Base-by-base conservation (phyloP, 2,888 invertebrate genomes). In the Trisateles emortualis region DNA sequence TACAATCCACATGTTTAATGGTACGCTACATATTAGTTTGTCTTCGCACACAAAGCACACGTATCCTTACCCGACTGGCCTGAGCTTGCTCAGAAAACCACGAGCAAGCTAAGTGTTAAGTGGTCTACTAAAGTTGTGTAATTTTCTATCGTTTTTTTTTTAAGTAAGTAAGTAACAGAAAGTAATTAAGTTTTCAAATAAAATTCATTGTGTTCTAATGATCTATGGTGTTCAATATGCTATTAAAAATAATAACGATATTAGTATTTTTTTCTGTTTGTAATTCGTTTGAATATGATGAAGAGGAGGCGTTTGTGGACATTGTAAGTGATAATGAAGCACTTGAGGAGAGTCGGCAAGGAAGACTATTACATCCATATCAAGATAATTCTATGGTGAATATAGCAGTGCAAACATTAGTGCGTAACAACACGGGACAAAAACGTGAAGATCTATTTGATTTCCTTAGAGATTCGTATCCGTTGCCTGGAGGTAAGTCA, bases 401-500 rank as follows among this genome's bases (percentile, higher is more conserved):
- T 17, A 64, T 79, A 10, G 59, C 89, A 30, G 39, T 83, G 33
- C 62, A 83, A 51, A 75, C 77, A 0, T 75, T 78, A 1, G 76
- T 80, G 0, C 57, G 58, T 2, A 63, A 72, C 17, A 78, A 81
- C 26, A 59, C 55, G 3, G 65, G 76, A 1, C 68, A 75, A 26
- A 58, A 71, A 11, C 38, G 64, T 5, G 70, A 64, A 6, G 84
- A 87, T 46, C 59, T 83, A 10, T 90, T 90, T 59, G 81, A 82
- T 48, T 84, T 88, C 44, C 58, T 90, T 9, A 72, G 84, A 58
- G 90, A 91, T 57, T 72, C 80, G 0, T 90, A 83, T 52, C 80
- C 84, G 24, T 69, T 89, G 40, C 89, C 90, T 8, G 77, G 64
- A 60, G 88, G 90, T 89, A 57, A 86, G 86, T 74, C 9, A 14